Evolutionary conservation across 2,113 vertebrate species (phyloP).

Genomic region (Hippopotamus amphibius): DNA sequence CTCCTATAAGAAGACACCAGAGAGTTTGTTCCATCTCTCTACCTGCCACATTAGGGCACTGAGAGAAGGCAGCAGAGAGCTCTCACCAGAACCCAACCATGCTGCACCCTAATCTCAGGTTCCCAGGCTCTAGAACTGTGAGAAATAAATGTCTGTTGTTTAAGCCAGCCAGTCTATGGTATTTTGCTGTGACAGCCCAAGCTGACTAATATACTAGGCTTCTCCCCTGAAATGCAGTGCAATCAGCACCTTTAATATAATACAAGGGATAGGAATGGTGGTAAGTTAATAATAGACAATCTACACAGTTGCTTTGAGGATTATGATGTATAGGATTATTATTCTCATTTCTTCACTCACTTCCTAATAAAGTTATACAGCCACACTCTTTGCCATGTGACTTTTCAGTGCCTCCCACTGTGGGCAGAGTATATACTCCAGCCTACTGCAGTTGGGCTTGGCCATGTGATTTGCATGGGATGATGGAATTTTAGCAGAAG

Average conservation of each 20-base stretch:
- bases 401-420: neutral
- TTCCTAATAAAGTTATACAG: neutral
- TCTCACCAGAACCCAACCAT: neutral
- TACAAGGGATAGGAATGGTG: neutral
- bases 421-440: neutral
- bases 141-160: neutral
- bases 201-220: neutral
- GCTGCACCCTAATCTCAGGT: neutral
- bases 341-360: neutral
- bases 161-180: neutral
- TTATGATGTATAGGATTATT: neutral
- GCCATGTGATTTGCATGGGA: neutral
- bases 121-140: neutral
- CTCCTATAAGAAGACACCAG: neutral
- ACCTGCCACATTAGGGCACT: neutral
- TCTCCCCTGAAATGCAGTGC: neutral
- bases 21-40: neutral
- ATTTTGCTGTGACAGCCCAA: neutral
- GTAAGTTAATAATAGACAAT: neutral
- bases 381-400: neutral
- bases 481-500: neutral
- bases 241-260: neutral
- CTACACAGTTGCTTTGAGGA: neutral
- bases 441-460: no score
- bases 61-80: neutral